phyloP scores from a whole-genome alignment of 1,140 invertebrate genomes.

The Drosophila jambulina region DNA sequence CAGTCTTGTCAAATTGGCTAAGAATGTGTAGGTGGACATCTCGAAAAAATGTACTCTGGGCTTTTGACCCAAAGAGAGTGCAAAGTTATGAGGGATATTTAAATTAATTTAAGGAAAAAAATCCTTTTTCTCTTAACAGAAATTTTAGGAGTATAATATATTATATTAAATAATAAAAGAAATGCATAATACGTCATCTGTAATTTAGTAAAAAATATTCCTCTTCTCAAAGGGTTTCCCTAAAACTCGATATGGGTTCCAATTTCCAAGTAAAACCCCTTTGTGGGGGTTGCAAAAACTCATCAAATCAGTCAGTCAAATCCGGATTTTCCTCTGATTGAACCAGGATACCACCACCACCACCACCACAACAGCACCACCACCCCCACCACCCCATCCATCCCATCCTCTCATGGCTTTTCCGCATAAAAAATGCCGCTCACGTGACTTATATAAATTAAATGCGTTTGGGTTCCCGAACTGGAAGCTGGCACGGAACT shows the following conservation, averaged over 20 bases:
- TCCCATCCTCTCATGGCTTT: slow-evolving; percentile 1
- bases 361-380: neutral
- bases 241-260: neutral
- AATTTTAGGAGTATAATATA: too few relatives aligned
- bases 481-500: slow-evolving; percentile 43
- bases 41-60: neutral
- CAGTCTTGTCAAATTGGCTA: slow-evolving; percentile 33
- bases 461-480: slow-evolving; percentile 42
- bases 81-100: slow-evolving; percentile 3
- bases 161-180: neutral
- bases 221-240: too few relatives aligned
- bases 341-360: neutral
- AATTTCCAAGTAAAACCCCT: slow-evolving; percentile 7
- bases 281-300: slow-evolving; percentile 35
- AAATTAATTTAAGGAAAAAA: neutral
- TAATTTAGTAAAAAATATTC: neutral
- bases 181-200: neutral
- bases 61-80: slow-evolving; percentile 2
- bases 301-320: slow-evolving; percentile 63
- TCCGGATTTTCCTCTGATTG: slow-evolving; percentile 54
- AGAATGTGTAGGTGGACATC: slow-evolving; percentile 7
- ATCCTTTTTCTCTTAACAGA: neutral
- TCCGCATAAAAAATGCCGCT: slow-evolving; percentile 66
- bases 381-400: neutral
- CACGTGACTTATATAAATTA: slow-evolving; percentile 77